Base-by-base conservation (phyloP, 2,888 invertebrate species). In the Hemicrepidius hirtus region DNA sequence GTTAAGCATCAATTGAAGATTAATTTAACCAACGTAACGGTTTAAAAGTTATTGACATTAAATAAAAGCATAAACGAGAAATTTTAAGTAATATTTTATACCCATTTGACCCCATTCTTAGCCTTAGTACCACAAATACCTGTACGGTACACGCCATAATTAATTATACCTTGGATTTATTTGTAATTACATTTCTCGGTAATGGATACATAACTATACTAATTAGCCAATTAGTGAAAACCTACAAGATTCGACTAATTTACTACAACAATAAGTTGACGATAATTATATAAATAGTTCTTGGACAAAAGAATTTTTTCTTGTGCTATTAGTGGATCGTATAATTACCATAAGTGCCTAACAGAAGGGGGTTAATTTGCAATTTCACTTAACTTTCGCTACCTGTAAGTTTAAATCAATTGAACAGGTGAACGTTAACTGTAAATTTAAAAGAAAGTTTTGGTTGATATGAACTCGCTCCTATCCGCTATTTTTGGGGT, bases 221-320 rank as follows among this genome's bases (percentile, higher is more conserved):
- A 49, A 49, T 49, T 49, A 49, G 21, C 49, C 49, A 49, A 49
- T 49, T 49, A 49, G 49, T 21, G 21, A 44, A 44, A 44, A 44
- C 44, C 7, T 16, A 44, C 44, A 41, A 41, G 44, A 44, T 18
- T 44, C 16, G 16, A 18, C 4, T 44, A 44, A 44, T 44, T 44
- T 44, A 44, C 16, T 9, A 18, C 18, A 16, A 44, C 44, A 44
- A 44, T 44, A 44, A 44, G 6, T 1, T 16, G 44, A 13, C 18
- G 13, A 16, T 44, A 44, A 44, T 44, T 44, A 44, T 9, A 44
- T 44, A 44, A 44, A 44, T 44, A 44, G 18, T 44, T 18, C 16
- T 44, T 44, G 13, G 44, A 18, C 7, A 7, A 3, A 3, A 44
- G 44, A 44, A 16, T 9, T 9, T 16, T 44, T 44, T 6, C 9